A percentile compares a stretch with the other conserved stretches of the same genome.
Evolutionary conservation across 2,797 vertebrate species (phyloP).

Genomic region (Alcedo quadribrachys): DNA sequence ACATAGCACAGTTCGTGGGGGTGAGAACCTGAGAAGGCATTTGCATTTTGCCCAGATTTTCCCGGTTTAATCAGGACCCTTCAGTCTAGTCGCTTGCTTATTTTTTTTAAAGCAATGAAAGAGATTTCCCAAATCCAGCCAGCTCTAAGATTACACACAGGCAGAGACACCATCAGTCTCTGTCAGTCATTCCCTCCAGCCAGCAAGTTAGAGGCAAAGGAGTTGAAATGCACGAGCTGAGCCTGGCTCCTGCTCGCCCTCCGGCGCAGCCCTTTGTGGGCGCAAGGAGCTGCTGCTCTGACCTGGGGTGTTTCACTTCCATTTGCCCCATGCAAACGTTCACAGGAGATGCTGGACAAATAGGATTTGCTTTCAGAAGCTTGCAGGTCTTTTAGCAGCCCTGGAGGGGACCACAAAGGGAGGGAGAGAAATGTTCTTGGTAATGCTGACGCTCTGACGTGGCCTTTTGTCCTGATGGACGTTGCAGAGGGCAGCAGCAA

Average conservation of each 20-base stretch:
- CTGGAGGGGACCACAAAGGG: not conserved
- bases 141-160: conserved; percentile 58
- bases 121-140: conserved; percentile 64
- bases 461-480: not conserved
- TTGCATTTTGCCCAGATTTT: conserved; percentile 41
- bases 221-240: not conserved
- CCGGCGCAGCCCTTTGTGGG: not conserved
- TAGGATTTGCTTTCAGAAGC: not conserved
- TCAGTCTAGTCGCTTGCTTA: conserved; percentile 48
- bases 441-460: not conserved
- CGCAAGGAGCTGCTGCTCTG: not conserved
- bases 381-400: not conserved
- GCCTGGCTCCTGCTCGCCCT: not conserved
- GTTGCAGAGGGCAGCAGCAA: not conserved
- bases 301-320: fast-evolving
- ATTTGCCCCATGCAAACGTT: fast-evolving
- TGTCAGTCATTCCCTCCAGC: conserved; percentile 44
- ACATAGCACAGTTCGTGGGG: fast-evolving
- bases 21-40: conserved; percentile 18
- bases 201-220: not conserved
- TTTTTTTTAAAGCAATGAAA: conserved; percentile 62
- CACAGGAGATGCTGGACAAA: not conserved
- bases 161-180: conserved; percentile 63
- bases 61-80: conserved; percentile 22
- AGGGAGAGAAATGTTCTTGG: not conserved